These are phyloP conservation scores for Adoxophyes honmai DNA, from an alignment of 1,140 invertebrate species.

Conservation along the genomic window DNA sequence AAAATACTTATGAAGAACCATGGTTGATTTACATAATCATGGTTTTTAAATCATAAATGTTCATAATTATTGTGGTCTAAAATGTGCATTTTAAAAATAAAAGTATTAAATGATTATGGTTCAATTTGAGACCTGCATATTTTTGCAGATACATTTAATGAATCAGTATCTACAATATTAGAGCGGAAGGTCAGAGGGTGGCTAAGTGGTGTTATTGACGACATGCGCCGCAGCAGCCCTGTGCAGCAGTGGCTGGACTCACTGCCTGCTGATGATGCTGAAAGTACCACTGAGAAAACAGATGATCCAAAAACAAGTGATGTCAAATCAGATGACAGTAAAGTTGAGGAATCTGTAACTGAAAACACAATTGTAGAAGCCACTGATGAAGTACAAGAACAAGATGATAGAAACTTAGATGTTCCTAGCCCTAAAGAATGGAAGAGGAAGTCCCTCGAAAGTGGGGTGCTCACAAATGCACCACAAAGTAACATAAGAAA, in stretches of 20 bases:
- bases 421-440: conserved; percentile 54
- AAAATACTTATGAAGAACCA: too few relatives aligned
- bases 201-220: conserved; percentile 69
- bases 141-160: conserved; percentile 63
- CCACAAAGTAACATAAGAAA: conserved; percentile 42
- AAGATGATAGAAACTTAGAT: conserved; percentile 56
- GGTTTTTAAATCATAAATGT: too few relatives aligned
- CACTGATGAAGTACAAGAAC: conserved; percentile 37
- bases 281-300: conserved; percentile 25
- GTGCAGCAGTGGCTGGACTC: conserved; percentile 76
- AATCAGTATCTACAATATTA: conserved; percentile 64
- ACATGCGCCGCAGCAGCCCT: conserved; percentile 73
- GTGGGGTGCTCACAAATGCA: conserved; percentile 45
- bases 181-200: conserved; percentile 69
- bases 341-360: conserved; percentile 43
- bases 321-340: conserved; percentile 49
- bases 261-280: conserved; percentile 45
- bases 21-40: too few relatives aligned
- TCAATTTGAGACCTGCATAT: neutral
- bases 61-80: too few relatives aligned
- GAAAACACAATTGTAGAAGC: conserved; percentile 57
- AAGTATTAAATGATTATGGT: too few relatives aligned
- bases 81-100: neutral
- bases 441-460: conserved; percentile 67
- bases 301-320: conserved; percentile 26